Conservation (phyloP, 1,140 invertebrate species). For the Drusus annulatus region DNA sequence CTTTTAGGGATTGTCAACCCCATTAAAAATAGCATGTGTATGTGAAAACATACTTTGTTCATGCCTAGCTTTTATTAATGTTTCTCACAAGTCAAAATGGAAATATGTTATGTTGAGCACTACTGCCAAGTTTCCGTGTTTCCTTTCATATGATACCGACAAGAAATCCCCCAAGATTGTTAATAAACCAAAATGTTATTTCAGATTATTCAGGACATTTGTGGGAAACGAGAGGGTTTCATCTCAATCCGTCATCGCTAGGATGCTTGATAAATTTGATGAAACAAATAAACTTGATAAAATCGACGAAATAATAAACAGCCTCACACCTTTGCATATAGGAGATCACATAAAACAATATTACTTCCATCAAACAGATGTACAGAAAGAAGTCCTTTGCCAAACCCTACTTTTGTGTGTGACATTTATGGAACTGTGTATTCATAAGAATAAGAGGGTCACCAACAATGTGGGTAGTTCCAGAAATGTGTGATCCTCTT, state of each 20-base stretch:
- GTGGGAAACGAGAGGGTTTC: constrained; percentile 68
- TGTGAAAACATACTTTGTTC: no score
- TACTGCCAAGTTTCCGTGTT: no score
- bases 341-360: constrained; percentile 5
- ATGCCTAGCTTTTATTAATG: no score
- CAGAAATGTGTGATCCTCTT: not conserved
- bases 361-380: constrained; percentile 59
- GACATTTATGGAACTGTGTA: constrained; percentile 69
- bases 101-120: no score
- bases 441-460: constrained; percentile 62
- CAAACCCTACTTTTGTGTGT: constrained; percentile 65
- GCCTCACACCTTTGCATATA: constrained; percentile 10
- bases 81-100: no score
- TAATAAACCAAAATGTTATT: not conserved
- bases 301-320: constrained; percentile 11
- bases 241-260: constrained; percentile 65
- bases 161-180: no score
- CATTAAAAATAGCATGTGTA: no score
- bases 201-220: constrained; percentile 67
- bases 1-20: no score
- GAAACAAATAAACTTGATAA: constrained; percentile 15
- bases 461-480: not conserved
- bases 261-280: constrained; percentile 32
- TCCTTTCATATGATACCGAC: no score
- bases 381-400: constrained; percentile 66